Evolutionary conservation across 2,888 invertebrate genomes (phyloP), one percentile per base, ranked within the genome.

Genomic region (Helleia helle): DNA sequence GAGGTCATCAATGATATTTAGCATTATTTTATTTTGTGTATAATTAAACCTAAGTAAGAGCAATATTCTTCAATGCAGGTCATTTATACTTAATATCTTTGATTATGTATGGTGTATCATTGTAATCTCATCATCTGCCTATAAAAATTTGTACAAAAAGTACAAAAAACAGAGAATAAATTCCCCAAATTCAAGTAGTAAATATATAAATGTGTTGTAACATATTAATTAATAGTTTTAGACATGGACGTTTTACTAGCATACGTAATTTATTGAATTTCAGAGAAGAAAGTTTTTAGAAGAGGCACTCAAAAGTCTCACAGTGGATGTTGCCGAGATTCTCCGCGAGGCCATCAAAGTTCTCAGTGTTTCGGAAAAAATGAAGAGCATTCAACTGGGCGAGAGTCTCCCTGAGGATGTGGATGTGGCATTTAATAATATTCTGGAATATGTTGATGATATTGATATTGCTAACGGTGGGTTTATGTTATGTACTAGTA

Each of bases 391-490:
- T 3, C 56, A 62, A 38, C 54, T 65, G 0, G 71, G 65, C 0
- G 85, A 88, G 1, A 80, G 86, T 3, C 79, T 91, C 41, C 86
- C 89, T 0, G 66, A 85, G 0, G 87, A 89, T 14, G 87, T 90
- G 38, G 75, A 86, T 36, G 58, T 71, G n/a, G 90, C 93, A 0
- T 84, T 95, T n/a, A 89, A 89, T 18, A 86, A 83, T 25, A 84
- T 95, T 11, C 62, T 87, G 11, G 91, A 93, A 38, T 87, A 87
- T 58, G 87, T 92, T 37, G 93, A 92, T 60, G 89, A 91, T 49
- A 88, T 94, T 28, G 95, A 96, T 70, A 83, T 91, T 43, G 93
- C 95, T 1, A 92, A 91, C 68, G 94, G 91, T 91, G 11, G 27
- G 9, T 18, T 5, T 6, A 24, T 42, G 7, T 41, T 13, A 34